Conservation (phyloP, 2,113 vertebrate genomes). For the Delphinus delphis region DNA sequence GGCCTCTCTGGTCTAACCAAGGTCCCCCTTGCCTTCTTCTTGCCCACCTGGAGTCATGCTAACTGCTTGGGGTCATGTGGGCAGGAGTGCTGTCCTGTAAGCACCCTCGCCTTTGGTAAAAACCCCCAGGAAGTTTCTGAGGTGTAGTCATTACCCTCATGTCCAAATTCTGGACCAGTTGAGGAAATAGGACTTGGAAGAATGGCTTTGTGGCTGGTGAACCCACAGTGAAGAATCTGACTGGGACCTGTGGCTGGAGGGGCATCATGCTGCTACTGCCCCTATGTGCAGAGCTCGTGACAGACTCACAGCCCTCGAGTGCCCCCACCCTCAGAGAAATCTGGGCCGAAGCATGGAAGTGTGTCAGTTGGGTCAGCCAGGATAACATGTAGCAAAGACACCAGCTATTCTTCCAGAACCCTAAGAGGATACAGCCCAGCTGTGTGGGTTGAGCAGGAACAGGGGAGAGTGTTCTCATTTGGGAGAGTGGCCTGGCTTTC, state of each 20-base stretch:
- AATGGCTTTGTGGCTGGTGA: background rate
- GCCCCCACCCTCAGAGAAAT: background rate
- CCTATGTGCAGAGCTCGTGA: background rate
- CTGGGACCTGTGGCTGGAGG: background rate
- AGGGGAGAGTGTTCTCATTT: background rate
- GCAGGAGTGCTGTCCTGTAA: background rate
- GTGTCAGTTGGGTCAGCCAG: background rate
- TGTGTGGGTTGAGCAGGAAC: background rate
- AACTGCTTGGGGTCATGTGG: background rate
- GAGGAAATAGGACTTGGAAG: background rate
- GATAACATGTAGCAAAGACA: background rate
- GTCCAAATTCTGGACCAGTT: background rate
- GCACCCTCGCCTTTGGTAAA: background rate
- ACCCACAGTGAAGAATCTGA: background rate
- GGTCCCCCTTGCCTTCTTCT: background rate
- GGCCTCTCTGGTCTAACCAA: background rate
- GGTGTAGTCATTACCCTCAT: background rate
- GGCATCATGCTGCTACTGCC: too few species aligned
- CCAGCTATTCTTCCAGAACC: background rate
- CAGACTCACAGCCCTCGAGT: background rate
- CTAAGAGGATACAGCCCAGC: background rate
- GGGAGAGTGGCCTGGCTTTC: background rate
- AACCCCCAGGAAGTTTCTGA: background rate
- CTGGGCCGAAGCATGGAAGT: background rate
- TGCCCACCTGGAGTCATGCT: background rate